Base-by-base conservation (phyloP, 23 tunicate genomes). In the Aplidium turbinatum region DNA sequence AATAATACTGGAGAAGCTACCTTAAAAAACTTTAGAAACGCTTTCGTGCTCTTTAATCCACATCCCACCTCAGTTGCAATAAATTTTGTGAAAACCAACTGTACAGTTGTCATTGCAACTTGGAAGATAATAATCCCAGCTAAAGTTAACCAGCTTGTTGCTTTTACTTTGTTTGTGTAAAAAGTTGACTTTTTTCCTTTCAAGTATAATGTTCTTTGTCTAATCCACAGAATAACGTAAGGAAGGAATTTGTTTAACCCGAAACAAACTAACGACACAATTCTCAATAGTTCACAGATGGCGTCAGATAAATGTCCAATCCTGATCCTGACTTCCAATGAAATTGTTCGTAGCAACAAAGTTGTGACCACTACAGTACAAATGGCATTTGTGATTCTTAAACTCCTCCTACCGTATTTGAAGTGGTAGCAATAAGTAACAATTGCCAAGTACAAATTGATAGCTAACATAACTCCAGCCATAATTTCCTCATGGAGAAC, bases 401-500 rank as follows among this genome's bases (percentile, higher is more conserved):
- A 48, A 13, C 31, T 70, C 36, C 38, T 24, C 24, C 28, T 38
- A 22, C 51, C 72, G 51, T 66, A 33, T n/a, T 66, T 66, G 2
- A 4, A 3, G 23, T 6, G 11, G n/a, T 60, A 60, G 13, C 67
- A 26, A 60, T 29, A 29, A 9, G 67, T 4, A 26, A 60, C 35
- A 60, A 30, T n/a, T 26, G 36, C 4, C n/a, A 60, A 60, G n/a
- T 60, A 60, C 30, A 60, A 28, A 29, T 60, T 60, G 5, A 60
- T 25, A 25, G 7, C 30, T 29, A 60, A 29, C 11, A 60, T 38
- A 9, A 60, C 30, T 28, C 35, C 67, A 11, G 31, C 3, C 3
- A 29, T 5, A 29, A 60, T 30, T 60, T 60, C 67, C 31, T 60
- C 67, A n/a, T n/a, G n/a, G n/a, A n/a, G n/a, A n/a, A n/a, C n/a